Evolutionary conservation across 1,140 invertebrate genomes (phyloP).

Genomic region (Harlomillsia oculata): DNA sequence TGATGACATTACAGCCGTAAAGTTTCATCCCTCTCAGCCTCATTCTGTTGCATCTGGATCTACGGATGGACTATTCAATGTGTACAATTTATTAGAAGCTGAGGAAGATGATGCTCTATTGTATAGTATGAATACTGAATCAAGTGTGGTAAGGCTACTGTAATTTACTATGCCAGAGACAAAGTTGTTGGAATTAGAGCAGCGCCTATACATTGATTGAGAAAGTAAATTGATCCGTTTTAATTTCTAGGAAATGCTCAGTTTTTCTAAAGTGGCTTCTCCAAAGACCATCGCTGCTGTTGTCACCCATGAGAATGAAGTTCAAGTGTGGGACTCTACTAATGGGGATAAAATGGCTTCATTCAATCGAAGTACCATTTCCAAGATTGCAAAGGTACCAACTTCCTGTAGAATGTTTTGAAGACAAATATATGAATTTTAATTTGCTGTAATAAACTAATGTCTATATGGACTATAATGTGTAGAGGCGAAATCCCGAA

Average conservation of each 20-base stretch:
- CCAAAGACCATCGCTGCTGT: constrained; percentile 47
- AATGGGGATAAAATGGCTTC: constrained; percentile 49
- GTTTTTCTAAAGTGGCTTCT: no score
- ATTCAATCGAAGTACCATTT: constrained; percentile 49
- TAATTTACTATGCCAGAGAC: no score
- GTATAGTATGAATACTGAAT: constrained; percentile 71
- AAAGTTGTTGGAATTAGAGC: no score
- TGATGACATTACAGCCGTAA: constrained; percentile 34
- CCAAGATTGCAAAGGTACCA: constrained; percentile 39
- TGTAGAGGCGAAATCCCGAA: constrained; percentile 49
- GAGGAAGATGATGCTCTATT: constrained; percentile 71
- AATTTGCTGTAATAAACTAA: no score
- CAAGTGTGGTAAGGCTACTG: constrained; percentile 54
- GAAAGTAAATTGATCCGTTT: background rate
- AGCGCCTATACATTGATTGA: no score
- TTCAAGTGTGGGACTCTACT: constrained; percentile 60
- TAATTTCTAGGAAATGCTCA: background rate
- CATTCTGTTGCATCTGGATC: constrained; percentile 63
- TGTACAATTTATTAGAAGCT: constrained; percentile 64
- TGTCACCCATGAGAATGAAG: constrained; percentile 57
- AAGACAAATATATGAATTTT: no score
- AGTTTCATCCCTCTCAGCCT: constrained; percentile 63
- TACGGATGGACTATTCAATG: constrained; percentile 74
- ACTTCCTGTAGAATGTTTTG: constrained; percentile 3
- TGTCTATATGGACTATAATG: constrained; percentile 31